A percentile compares a stretch with the other conserved stretches of the same genome.
Evolutionary conservation across 2,888 invertebrate genomes (phyloP).

Genomic region (Mamestra brassicae): DNA sequence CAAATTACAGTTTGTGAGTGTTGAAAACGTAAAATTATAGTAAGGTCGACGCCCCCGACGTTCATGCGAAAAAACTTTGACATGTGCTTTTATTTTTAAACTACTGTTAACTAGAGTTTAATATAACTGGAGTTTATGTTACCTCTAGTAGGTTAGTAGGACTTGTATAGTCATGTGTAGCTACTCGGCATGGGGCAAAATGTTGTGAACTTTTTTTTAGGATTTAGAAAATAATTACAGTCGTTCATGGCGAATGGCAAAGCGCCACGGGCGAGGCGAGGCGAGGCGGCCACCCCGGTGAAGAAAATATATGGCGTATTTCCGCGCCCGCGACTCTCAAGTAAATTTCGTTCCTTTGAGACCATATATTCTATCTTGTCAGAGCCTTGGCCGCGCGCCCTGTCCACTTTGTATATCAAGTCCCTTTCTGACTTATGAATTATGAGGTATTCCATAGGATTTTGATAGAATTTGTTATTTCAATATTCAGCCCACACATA

Average conservation of each 20-base stretch:
- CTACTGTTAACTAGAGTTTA: slow-evolving; percentile 21
- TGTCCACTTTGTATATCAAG: too few relatives aligned
- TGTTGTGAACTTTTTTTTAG: background rate
- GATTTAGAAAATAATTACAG: background rate
- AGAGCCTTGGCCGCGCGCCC: too few relatives aligned
- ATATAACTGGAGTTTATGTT: slow-evolving; percentile 35
- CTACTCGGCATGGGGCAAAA: slow-evolving; percentile 11
- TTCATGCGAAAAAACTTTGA: slow-evolving; percentile 53
- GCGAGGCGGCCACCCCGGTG: too few relatives aligned
- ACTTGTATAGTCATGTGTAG: slow-evolving; percentile 4
- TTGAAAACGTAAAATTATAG: slow-evolving; percentile 65
- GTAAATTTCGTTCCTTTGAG: too few relatives aligned
- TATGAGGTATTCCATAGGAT: background rate
- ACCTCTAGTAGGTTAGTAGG: slow-evolving; percentile 37
- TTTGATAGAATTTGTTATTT: too few relatives aligned
- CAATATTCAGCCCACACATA: too few relatives aligned
- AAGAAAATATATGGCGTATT: too few relatives aligned
- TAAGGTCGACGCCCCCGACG: slow-evolving; percentile 64
- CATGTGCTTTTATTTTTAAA: slow-evolving; percentile 45
- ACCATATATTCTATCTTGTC: too few relatives aligned
- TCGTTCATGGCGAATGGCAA: too few relatives aligned
- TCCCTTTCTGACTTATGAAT: background rate
- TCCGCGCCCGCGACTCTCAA: too few relatives aligned
- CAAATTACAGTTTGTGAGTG: slow-evolving; percentile 60
- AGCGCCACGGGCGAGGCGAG: too few relatives aligned